Conservation (phyloP, 2,113 vertebrate species). For the Gasterosteus aculeatus region DNA sequence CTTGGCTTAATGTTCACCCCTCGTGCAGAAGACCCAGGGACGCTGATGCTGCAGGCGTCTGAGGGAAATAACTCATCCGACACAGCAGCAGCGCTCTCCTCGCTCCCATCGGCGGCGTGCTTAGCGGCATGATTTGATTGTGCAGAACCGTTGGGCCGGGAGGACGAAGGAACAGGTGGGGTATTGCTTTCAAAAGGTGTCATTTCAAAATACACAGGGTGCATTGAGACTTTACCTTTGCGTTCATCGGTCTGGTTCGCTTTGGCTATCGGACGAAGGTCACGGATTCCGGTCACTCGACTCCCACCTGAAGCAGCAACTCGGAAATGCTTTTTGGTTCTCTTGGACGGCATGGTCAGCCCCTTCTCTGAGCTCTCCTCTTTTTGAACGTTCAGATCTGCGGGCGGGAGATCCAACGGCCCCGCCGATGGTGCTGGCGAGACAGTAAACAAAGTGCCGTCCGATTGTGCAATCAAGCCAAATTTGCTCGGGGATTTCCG, state of each 20-base stretch:
- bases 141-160: background rate
- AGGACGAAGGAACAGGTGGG: background rate
- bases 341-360: constrained; percentile 35
- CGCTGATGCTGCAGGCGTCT: background rate
- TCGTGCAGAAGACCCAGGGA: background rate
- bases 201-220: constrained; percentile 61
- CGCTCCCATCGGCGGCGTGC: background rate
- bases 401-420: background rate
- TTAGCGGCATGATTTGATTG: background rate
- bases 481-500: constrained; percentile 20
- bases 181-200: constrained; percentile 34
- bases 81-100: background rate
- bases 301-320: background rate
- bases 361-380: background rate
- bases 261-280: constrained; percentile 18
- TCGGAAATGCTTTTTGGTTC: constrained; percentile 31
- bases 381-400: background rate
- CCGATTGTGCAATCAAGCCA: background rate
- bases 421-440: background rate
- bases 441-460: constrained; percentile 12
- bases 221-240: background rate
- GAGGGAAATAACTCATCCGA: constrained; percentile 12
- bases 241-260: constrained; percentile 5
- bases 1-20: constrained; percentile 4
- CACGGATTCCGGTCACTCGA: background rate